These are phyloP conservation scores for Dynastes grantii DNA, from an alignment of 2,888 invertebrate species.

Conservation along the genomic window DNA sequence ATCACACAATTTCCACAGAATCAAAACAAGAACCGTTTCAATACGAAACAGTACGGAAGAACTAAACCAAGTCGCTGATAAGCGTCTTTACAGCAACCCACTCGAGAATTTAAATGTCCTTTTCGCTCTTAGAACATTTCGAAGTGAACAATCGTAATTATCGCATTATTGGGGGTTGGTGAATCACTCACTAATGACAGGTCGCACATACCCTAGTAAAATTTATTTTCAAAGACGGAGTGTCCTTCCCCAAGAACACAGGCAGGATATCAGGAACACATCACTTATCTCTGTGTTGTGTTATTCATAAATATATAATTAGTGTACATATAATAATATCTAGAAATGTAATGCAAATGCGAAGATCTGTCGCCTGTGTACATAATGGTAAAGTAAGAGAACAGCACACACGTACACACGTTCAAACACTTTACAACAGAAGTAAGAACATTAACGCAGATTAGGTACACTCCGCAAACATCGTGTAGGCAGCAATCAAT, in stretches of 20 bases:
- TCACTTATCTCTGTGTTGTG: constrained; percentile 13
- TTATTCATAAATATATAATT: constrained; percentile 15
- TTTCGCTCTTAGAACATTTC: not conserved
- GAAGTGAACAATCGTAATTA: not conserved
- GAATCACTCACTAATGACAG: not conserved
- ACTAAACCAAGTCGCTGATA: not conserved
- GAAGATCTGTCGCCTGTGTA: not conserved
- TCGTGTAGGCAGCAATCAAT: constrained; percentile 39
- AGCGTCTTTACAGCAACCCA: not conserved
- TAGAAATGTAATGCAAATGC: not conserved
- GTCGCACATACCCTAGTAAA: no score
- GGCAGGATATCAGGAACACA: not conserved
- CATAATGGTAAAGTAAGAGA: constrained; percentile 2
- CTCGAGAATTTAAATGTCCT: constrained; percentile 5
- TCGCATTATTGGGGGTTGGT: not conserved
- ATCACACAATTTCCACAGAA: not conserved
- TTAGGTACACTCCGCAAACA: constrained; percentile 21
- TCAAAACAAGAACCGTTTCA: not conserved
- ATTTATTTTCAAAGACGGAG: not conserved
- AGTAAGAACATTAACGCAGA: constrained; percentile 39
- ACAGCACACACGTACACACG: not conserved
- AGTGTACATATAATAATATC: not conserved
- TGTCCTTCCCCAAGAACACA: not conserved
- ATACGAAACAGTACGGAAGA: not conserved
- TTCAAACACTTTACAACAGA: not conserved